Conservation (phyloP, 2,888 invertebrate genomes). For the Trypoxylon attenuatum region DNA sequence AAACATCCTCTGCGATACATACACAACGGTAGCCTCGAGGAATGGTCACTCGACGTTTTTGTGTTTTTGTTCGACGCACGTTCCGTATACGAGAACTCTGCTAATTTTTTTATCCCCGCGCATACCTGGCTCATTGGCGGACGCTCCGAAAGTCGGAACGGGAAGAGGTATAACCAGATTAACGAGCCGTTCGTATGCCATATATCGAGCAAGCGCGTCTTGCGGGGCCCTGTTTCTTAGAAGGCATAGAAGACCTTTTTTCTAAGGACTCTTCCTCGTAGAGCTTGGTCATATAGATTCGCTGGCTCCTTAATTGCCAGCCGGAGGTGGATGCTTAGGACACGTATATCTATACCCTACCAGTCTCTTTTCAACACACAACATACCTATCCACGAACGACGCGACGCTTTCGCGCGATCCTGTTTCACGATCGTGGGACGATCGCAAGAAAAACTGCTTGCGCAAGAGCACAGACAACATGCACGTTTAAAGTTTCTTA, state of each 20-base stretch:
- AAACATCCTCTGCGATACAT: conserved; percentile 7
- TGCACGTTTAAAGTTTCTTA: conserved; percentile 23
- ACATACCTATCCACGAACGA: conserved; percentile 8
- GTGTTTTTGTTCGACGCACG: conserved; percentile 8
- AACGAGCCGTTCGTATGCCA: conserved; percentile 27
- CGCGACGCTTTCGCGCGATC: conserved; percentile 37
- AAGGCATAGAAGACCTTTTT: conserved; percentile 37
- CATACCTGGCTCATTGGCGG: background rate
- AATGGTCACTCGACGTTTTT: conserved; percentile 2
- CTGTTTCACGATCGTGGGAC: conserved; percentile 41
- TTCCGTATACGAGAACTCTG: conserved; percentile 30
- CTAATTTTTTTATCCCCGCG: conserved; percentile 15
- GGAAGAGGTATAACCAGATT: conserved; percentile 16
- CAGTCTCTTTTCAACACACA: conserved; percentile 24
- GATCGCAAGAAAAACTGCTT: conserved; percentile 30
- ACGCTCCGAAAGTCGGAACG: conserved; percentile 18
- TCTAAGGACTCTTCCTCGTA: conserved; percentile 33
- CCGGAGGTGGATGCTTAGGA: conserved; percentile 13
- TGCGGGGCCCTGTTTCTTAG: conserved; percentile 33
- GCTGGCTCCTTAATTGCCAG: conserved; percentile 41
- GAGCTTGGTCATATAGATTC: conserved; percentile 31
- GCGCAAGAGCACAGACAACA: conserved; percentile 26
- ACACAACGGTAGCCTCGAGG: conserved; percentile 20
- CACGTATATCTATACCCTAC: background rate
- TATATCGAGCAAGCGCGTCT: conserved; percentile 36